A percentile compares a stretch with the other conserved stretches of the same genome.
These are phyloP conservation scores for Sternarchorhynchus goeldii DNA, from an alignment of 2,797 vertebrate genomes.

Conservation along the genomic window DNA sequence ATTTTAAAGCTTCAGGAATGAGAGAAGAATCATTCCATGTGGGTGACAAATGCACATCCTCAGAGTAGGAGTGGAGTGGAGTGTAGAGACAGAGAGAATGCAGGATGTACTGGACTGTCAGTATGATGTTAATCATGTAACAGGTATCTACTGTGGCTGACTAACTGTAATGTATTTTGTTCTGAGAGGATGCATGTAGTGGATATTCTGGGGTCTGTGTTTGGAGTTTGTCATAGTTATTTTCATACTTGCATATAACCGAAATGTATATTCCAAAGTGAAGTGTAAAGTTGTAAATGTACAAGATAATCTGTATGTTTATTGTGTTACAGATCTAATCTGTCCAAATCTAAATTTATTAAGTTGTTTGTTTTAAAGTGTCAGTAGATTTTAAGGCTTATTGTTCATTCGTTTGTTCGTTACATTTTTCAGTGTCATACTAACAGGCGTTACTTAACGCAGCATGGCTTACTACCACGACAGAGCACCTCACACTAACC, in stretches of 20 bases:
- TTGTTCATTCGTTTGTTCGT: constrained; percentile 7
- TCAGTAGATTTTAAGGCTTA: neutral
- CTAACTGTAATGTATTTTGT: neutral
- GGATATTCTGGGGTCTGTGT: constrained; percentile 14
- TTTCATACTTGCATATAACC: neutral
- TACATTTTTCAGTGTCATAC: constrained; percentile 18
- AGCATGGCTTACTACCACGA: constrained; percentile 50
- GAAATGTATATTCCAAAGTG: neutral
- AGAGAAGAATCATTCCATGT: neutral
- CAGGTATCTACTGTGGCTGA: too few relatives aligned
- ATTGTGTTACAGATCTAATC: neutral
- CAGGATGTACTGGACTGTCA: neutral
- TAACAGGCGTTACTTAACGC: constrained; percentile 56
- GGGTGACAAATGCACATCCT: neutral
- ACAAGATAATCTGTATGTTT: neutral
- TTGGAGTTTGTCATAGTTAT: neutral
- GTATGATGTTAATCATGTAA: neutral
- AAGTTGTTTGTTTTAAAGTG: neutral
- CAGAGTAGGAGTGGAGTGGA: neutral
- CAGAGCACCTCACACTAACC: constrained; percentile 57
- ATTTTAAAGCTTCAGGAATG: neutral
- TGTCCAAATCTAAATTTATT: neutral
- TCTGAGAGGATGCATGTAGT: neutral
- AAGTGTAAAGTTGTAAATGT: neutral
- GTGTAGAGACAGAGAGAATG: neutral